Base-by-base conservation (phyloP, 2,113 vertebrate genomes). In the Pseudorectes ferrugineus region DNA sequence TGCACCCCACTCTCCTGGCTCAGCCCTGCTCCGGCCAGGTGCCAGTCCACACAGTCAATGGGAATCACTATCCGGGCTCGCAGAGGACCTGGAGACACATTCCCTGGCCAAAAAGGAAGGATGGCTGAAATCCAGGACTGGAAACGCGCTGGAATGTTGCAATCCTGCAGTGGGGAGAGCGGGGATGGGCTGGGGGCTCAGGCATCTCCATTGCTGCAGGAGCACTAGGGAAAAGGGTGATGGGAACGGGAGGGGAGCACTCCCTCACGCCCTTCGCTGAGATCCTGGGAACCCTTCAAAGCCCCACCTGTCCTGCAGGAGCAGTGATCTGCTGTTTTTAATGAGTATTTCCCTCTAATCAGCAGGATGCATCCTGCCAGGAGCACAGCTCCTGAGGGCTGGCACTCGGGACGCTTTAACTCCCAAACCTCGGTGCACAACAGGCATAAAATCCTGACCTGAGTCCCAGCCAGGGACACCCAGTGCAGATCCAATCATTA, bases 11-110 rank as follows among this genome's bases (percentile, higher is more conserved):
- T 52, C 22, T 85, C 17, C 88, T 95, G 89, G 93, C 91, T 82
- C 85, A 85, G 73, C 52, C 73, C 61, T 36, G 45, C 11, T 66
- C 88, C 42, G 20, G 67, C 86, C 88, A 92, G 84, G 61, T 91
- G 96, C 88, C 86, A 89, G 92, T 48, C 71, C 84, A 43, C 29
- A 11, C 63, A 61, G 59, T 73, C 94, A 72, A 72, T 78, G 91
- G 79, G 82, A 73, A 52, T 78, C 46, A 4, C 93, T 77, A 8
- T 54, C 80, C 22, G 11, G 42, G 14, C 51, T 68, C 46, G 25
- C 1, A 3, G 57, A 65, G 88, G 40, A 93, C 71, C 82, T 68
- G 68, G 31, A 87, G 49, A 45, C 29, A 13, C 3, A 0, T 35
- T 89, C 49, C 65, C 25, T 1, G 5, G 77, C 14, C 80, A 85